A percentile compares a stretch with the other conserved stretches of the same genome.
phyloP scores from a whole-genome alignment of 2,797 vertebrate species.

The Crypturellus tataupa region DNA sequence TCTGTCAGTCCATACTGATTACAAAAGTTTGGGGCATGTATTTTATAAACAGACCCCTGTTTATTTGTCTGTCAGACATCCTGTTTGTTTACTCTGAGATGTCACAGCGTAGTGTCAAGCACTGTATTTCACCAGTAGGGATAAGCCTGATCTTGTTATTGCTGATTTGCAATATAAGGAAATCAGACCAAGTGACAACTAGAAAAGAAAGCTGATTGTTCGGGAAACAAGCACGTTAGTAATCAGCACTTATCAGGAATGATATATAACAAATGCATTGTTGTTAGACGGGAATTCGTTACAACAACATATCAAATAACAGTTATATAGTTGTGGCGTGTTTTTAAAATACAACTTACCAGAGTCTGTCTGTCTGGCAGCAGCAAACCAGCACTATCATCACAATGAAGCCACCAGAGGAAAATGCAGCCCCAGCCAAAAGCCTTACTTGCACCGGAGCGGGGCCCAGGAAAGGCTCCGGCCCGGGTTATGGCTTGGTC shows the following conservation, averaged over 20 bases:
- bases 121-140: neutral
- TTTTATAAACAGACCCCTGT: neutral
- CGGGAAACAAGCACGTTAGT: neutral
- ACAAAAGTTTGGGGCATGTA: neutral
- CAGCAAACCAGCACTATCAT: neutral
- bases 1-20: neutral
- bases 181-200: neutral
- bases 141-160: neutral
- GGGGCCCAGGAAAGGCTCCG: neutral
- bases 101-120: neutral
- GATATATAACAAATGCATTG: neutral
- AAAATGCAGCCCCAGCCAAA: neutral
- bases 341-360: neutral
- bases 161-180: neutral
- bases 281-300: neutral
- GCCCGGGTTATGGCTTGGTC: accelerated
- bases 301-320: neutral
- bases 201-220: neutral
- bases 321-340: neutral
- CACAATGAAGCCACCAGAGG: neutral
- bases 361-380: neutral
- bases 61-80: neutral
- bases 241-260: neutral
- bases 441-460: neutral
- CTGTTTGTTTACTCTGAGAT: neutral